These are phyloP conservation scores for Thermophis baileyi DNA, from an alignment of 2,113 vertebrate genomes.

Conservation along the genomic window DNA sequence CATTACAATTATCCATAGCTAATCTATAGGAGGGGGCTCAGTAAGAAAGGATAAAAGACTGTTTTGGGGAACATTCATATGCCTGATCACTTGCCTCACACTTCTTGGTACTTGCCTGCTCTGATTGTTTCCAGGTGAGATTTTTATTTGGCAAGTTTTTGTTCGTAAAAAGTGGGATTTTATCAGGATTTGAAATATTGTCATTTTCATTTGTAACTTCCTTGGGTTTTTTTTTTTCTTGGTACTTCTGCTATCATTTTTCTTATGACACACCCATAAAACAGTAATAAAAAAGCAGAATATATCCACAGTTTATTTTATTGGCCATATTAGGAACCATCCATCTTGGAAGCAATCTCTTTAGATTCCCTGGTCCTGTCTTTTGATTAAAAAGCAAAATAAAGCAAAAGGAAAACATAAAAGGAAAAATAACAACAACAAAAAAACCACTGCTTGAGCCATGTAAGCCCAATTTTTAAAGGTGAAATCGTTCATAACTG, in stretches of 20 bases:
- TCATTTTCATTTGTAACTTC: background rate
- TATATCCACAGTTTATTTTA: background rate
- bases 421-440: background rate
- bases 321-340: background rate
- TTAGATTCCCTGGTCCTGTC: background rate
- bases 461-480: background rate
- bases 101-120: background rate
- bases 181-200: background rate
- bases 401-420: background rate
- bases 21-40: background rate
- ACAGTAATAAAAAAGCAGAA: background rate
- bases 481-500: background rate
- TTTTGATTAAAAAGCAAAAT: background rate
- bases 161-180: background rate
- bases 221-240: background rate
- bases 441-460: background rate
- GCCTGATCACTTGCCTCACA: background rate
- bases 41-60: background rate
- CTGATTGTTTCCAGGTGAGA: background rate
- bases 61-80: background rate
- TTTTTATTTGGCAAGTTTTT: background rate
- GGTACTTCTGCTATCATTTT: background rate
- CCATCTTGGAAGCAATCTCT: background rate
- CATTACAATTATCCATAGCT: background rate
- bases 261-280: background rate